Base-by-base conservation (phyloP, 2,113 vertebrate species). In the Rissa tridactyla region DNA sequence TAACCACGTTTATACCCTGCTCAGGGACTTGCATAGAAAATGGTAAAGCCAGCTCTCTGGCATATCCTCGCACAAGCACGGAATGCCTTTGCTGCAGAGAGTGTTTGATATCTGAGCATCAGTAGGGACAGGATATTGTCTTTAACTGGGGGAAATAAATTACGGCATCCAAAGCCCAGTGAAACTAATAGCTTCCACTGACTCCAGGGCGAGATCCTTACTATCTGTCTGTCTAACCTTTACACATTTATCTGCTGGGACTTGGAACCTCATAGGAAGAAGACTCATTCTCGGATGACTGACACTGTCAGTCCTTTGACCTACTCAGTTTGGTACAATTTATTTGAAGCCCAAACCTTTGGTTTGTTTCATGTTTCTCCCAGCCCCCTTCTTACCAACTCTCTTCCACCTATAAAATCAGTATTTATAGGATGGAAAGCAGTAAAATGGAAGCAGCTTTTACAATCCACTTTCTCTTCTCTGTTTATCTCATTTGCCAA, bases 371-470 rank as follows among this genome's bases (percentile, higher is more conserved):
- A 76, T 22, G 32, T 88, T 72, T 62, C 49, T 76, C 38, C 27
- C 70, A 80, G 25, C 10, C 32, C 27, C 10, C 30, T 79, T 49
- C 61, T 52, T 57, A 89, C 79, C 82, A 85, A 10, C 52, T 38
- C 57, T 38, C 36, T 80, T 66, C 61, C 44, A 68, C 54, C 75
- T 86, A 73, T 66, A 90, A 92, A 96, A 80, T 62, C 87, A 62
- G 71, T 20, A 51, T 87, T 82, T 94, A 68, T 38, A 55, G 79
- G 71, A 73, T 1, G 5, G 82, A 80, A 77, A 82, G 85, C 49
- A 86, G 62, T 72, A 60, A 96, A 92, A 72, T 18, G 30, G 86
- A 87, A 96, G 78, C 54, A 90, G 90, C 13, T 91, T 94, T 93
- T 85, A 85, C 87, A 96, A 26, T 54, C 65, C 52, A 30, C 58